phyloP scores from a whole-genome alignment of 1,140 invertebrate species.

The Oppia nitens region DNA sequence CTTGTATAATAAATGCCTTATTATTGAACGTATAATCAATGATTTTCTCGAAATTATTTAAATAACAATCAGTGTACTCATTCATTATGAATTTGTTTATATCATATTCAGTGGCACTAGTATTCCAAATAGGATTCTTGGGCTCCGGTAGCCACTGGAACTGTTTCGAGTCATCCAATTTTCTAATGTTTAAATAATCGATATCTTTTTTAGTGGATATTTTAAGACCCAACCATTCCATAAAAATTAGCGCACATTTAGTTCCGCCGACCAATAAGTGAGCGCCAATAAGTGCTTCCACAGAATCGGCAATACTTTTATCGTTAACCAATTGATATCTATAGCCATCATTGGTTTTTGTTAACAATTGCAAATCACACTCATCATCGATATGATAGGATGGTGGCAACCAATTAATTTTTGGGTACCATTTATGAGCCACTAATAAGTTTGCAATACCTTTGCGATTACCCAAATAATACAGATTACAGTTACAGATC shows the following conservation, averaged over 20 bases:
- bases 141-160: neutral
- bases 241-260: conserved; percentile 38
- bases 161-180: neutral
- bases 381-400: conserved; percentile 28
- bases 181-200: neutral
- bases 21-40: conserved; percentile 48
- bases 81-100: neutral
- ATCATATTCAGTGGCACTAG: neutral
- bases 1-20: conserved; percentile 29
- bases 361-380: conserved; percentile 26
- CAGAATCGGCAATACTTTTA: conserved; percentile 55
- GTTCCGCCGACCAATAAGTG: conserved; percentile 42
- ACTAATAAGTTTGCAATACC: conserved; percentile 33
- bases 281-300: conserved; percentile 66
- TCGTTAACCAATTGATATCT: conserved; percentile 34
- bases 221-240: conserved; percentile 48
- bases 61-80: neutral
- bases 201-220: conserved; percentile 10
- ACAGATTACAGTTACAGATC: conserved; percentile 63
- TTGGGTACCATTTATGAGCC: conserved; percentile 43
- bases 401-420: conserved; percentile 48
- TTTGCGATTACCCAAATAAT: conserved; percentile 39
- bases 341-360: conserved; percentile 16
- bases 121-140: neutral
- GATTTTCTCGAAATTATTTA: conserved; percentile 37